Conservation (phyloP, 2,113 vertebrate genomes). For the Columba janthina region DNA sequence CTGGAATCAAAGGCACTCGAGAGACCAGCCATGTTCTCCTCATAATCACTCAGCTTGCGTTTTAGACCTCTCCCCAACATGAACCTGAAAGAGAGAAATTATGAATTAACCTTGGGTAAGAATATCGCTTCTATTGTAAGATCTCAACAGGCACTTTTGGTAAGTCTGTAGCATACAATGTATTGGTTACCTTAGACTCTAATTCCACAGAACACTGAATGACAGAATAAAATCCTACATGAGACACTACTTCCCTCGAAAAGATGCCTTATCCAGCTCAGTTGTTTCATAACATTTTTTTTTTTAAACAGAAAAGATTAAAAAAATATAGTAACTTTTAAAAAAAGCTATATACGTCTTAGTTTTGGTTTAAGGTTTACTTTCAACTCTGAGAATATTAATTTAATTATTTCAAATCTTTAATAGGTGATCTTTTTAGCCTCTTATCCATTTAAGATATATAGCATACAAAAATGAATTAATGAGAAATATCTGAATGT, state of each 20-base stretch:
- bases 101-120: background rate
- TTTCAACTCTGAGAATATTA: background rate
- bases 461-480: background rate
- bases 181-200: background rate
- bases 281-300: background rate
- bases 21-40: conserved; percentile 76
- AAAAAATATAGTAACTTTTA: background rate
- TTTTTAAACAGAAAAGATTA: background rate
- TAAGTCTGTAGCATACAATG: background rate
- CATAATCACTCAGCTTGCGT: conserved; percentile 84
- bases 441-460: background rate
- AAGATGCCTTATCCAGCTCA: background rate
- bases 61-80: conserved; percentile 90
- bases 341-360: background rate
- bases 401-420: background rate
- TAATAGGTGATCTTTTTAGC: background rate
- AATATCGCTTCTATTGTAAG: background rate
- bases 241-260: background rate
- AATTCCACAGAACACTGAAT: background rate
- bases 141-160: background rate
- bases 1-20: conserved; percentile 74
- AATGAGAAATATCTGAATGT: background rate
- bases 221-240: background rate
- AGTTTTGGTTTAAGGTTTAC: background rate
- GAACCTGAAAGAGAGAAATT: conserved; percentile 68